These are phyloP conservation scores for Idris sp. DNA, from an alignment of 1,140 invertebrate species.

Conservation along the genomic window DNA sequence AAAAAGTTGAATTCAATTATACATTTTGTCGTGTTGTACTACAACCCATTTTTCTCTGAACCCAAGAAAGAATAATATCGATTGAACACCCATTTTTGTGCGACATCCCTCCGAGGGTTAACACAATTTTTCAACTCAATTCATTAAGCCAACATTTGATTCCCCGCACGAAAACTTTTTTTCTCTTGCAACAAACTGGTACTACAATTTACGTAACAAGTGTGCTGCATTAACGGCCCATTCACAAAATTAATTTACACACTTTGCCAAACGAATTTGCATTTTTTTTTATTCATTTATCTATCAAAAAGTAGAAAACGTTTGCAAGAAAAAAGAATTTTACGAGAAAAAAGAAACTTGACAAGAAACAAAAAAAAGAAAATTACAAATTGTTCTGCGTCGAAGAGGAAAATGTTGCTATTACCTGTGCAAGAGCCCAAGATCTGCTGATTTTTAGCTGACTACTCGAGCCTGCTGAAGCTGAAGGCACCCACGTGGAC, in stretches of 20 bases:
- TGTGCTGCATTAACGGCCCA: no score
- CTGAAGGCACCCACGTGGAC: slow-evolving; percentile 88
- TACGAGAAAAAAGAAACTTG: slow-evolving; percentile 11
- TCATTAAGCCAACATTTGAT: slow-evolving; percentile 49
- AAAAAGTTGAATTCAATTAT: slow-evolving; percentile 58
- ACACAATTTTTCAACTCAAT: slow-evolving; percentile 49
- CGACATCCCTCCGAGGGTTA: slow-evolving; percentile 44
- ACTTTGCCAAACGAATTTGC: slow-evolving; percentile 1
- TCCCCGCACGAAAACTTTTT: slow-evolving; percentile 23
- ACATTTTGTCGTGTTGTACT: slow-evolving; percentile 46
- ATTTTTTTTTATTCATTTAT: background rate
- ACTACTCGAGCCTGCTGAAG: slow-evolving; percentile 81
- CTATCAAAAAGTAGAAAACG: slow-evolving; percentile 26
- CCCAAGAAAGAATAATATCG: slow-evolving; percentile 49
- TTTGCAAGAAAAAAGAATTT: no score
- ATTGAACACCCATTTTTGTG: slow-evolving; percentile 31
- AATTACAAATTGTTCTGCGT: slow-evolving; percentile 27
- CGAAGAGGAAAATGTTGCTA: slow-evolving; percentile 42
- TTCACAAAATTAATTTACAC: no score
- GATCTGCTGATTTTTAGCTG: slow-evolving; percentile 77
- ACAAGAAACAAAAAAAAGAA: slow-evolving; percentile 16
- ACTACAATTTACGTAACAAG: slow-evolving; percentile 38
- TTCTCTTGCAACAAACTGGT: slow-evolving; percentile 23
- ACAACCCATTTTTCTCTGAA: slow-evolving; percentile 57
- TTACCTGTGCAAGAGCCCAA: slow-evolving; percentile 59